Evolutionary conservation across 2,888 invertebrate species (phyloP).

Genomic region (Incurvaria masculella): DNA sequence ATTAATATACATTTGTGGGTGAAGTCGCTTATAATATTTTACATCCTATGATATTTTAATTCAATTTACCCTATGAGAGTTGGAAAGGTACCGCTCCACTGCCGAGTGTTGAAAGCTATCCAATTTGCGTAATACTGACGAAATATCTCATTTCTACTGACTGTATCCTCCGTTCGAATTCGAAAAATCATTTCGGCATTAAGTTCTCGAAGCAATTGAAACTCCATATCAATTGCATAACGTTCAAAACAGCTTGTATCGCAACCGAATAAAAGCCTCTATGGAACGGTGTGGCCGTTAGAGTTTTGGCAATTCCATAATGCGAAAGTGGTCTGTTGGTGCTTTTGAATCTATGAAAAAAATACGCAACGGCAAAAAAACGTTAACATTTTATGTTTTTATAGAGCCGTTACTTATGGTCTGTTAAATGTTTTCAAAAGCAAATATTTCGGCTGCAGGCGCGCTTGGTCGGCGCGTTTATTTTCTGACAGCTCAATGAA

Average conservation of each 20-base stretch:
- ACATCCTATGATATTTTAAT: constrained; percentile 55
- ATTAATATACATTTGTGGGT: constrained; percentile 22
- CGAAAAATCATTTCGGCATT: constrained; percentile 6
- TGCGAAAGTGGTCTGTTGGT: constrained; percentile 57
- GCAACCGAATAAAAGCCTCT: neutral
- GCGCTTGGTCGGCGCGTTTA: neutral
- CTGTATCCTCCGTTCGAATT: constrained; percentile 22
- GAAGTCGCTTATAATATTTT: neutral
- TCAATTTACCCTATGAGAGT: constrained; percentile 55
- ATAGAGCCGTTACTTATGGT: constrained; percentile 55
- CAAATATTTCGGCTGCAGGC: constrained; percentile 47
- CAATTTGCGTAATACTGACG: constrained; percentile 59
- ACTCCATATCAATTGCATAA: constrained; percentile 16
- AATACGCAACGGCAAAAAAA: constrained; percentile 53
- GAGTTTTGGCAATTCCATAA: constrained; percentile 59
- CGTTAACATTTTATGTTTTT: constrained; percentile 52
- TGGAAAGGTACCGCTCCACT: constrained; percentile 48
- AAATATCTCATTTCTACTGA: constrained; percentile 58
- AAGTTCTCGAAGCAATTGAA: constrained; percentile 14
- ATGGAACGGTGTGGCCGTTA: constrained; percentile 21
- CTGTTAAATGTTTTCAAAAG: constrained; percentile 48
- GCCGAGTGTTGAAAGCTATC: constrained; percentile 59
- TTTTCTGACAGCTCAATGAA: neutral
- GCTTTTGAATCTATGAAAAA: constrained; percentile 58
- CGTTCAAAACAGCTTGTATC: constrained; percentile 18